Conservation (phyloP, 2,888 invertebrate species). For the Diploptera punctata region DNA sequence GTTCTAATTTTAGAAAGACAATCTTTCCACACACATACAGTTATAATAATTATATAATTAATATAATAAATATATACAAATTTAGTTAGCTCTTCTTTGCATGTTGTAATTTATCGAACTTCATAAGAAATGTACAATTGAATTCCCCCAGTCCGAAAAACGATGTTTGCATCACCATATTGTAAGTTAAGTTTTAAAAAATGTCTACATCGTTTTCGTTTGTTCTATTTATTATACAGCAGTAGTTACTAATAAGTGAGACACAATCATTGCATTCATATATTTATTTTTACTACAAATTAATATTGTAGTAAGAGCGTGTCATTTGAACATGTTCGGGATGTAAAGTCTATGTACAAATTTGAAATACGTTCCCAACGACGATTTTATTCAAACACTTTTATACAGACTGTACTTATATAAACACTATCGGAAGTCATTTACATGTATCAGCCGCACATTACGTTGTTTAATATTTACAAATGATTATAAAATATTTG, state of each 20-base stretch:
- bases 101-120: conserved; percentile 14
- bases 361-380: not conserved
- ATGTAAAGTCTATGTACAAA: not conserved
- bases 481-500: not conserved
- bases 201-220: not conserved
- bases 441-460: not conserved
- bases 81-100: conserved; percentile 14
- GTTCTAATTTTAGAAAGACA: conserved; percentile 1
- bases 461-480: not conserved
- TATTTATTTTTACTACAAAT: not conserved
- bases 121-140: not conserved
- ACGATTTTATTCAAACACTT: not conserved
- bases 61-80: conserved; percentile 17
- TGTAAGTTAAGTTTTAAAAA: conserved; percentile 1
- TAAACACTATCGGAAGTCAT: not conserved
- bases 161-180: not conserved
- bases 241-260: conserved; percentile 11
- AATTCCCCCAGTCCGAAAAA: not conserved
- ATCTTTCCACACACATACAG: conserved; percentile 20
- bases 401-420: conserved; percentile 7
- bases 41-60: conserved; percentile 20
- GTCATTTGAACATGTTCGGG: not conserved
- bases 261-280: conserved; percentile 17
- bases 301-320: not conserved
- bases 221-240: conserved; percentile 7